Evolutionary conservation across 2,113 vertebrate genomes (phyloP), one percentile per base, ranked within the genome.

Genomic region (Oxyura jamaicensis): DNA sequence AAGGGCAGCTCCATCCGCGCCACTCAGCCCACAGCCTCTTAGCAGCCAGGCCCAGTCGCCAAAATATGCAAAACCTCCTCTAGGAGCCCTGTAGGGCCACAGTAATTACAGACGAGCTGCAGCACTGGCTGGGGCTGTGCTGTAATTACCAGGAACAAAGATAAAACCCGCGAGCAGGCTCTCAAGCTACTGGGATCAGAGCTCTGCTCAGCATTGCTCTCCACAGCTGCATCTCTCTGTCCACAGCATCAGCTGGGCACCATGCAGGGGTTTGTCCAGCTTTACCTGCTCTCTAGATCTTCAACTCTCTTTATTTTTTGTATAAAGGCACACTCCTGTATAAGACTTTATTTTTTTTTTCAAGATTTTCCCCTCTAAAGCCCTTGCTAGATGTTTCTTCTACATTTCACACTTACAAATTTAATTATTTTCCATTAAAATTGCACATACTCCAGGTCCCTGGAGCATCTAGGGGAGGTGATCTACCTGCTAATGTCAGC

Each of bases 191-290:
- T 90, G 8, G 48, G 67, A 33, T 44, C 46, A 48, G 3, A 22
- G 8, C 29, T 35, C 53, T 19, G 21, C 11, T 41, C 28, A 29
- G 71, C 59, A 10, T 25, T 0, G 11, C 20, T 31, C 44, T 73
- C 33, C 0, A 0, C 53, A 53, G 66, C 68, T 80, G 10, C 42
- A 60, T 13, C 60, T 1, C 0, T 52, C 58, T 44, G 76, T 19
- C 48, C 73, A 62, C n/a, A 50, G 4, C 0, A 1, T 46, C n/a
- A 55, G 67, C 66, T n/a, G 66, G 22, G 42, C 67, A 66, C 46
- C 1, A 0, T 9, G 26, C 22, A 13, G 41, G 28, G 39, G 2
- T 91, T 81, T 21, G 5, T 0, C 0, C 28, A 35, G 59, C 2
- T 11, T 48, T 75, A 53, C 63, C 56, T 72, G 7, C 29, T 87